Evolutionary conservation across 2,888 invertebrate genomes (phyloP).

Genomic region (Argyresthia albistria): DNA sequence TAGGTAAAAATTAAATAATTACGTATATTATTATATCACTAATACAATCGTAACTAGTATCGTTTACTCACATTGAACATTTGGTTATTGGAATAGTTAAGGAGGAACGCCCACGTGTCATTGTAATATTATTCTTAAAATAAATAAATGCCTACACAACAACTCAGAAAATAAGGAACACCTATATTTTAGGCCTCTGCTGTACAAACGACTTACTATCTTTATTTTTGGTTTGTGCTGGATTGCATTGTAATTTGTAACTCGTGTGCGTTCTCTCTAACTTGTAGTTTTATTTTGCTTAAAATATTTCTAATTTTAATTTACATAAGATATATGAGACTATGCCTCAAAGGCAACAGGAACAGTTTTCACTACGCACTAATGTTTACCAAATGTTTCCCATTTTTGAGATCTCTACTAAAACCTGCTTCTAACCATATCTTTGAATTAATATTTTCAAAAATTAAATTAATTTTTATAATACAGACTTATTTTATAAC

Average conservation of each 20-base stretch:
- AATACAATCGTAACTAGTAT: conserved; percentile 70
- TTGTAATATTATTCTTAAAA: background rate
- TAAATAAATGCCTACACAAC: no score
- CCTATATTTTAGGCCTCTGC: no score
- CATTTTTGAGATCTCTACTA: background rate
- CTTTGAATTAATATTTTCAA: background rate
- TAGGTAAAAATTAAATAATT: conserved; percentile 70
- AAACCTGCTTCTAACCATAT: no score
- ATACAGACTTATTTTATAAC: background rate
- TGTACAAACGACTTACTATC: no score
- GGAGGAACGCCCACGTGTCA: conserved; percentile 36
- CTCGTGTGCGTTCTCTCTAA: background rate
- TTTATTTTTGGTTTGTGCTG: no score
- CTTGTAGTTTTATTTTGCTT: background rate
- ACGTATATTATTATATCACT: conserved; percentile 71
- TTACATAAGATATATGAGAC: conserved; percentile 51
- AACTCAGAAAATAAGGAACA: no score
- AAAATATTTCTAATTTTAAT: conserved; percentile 40
- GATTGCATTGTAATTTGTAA: no score
- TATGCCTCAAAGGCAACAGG: conserved; percentile 68
- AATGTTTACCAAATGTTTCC: conserved; percentile 13
- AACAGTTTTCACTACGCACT: conserved; percentile 70
- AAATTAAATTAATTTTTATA: background rate
- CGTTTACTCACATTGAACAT: conserved; percentile 68
- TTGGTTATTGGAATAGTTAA: background rate